Conservation (phyloP, 30 jellyfish, hydroid and myxozoan genomes). For the Calvadosia cruxmelitensis region DNA sequence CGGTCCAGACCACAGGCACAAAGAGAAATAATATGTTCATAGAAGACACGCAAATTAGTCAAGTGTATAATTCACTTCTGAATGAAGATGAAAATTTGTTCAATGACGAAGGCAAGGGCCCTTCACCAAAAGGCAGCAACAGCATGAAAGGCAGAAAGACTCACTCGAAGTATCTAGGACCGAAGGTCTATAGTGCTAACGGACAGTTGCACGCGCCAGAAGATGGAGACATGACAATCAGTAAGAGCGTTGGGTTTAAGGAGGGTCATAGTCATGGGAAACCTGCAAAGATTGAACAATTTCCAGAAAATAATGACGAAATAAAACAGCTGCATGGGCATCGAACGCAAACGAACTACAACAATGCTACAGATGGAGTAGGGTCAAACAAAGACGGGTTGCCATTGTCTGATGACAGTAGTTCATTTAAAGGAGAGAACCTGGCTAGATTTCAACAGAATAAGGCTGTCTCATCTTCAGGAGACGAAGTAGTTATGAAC, state of each 20-base stretch:
- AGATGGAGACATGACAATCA: slow-evolving; percentile 18
- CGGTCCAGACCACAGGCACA: background rate
- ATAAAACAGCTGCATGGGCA: too few species aligned
- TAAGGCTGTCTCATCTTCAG: too few species aligned
- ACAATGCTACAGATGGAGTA: background rate
- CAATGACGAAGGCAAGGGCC: background rate
- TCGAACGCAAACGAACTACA: too few species aligned
- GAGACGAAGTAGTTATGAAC: too few species aligned
- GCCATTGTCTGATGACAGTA: background rate
- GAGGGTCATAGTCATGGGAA: background rate
- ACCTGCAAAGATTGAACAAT: background rate
- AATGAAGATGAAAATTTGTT: slow-evolving; percentile 25
- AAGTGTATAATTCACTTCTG: slow-evolving; percentile 30
- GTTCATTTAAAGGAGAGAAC: background rate
- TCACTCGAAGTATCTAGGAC: background rate
- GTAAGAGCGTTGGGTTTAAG: too few species aligned
- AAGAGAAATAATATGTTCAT: background rate
- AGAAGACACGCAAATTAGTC: background rate
- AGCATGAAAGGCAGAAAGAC: too few species aligned
- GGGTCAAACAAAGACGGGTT: background rate
- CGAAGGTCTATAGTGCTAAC: background rate
- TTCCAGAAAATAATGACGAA: background rate
- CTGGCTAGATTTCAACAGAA: background rate
- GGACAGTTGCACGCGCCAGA: slow-evolving; percentile 17
- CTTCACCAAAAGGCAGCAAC: background rate